Conservation (phyloP, 2,797 vertebrate genomes). For the Amniataba percoides region DNA sequence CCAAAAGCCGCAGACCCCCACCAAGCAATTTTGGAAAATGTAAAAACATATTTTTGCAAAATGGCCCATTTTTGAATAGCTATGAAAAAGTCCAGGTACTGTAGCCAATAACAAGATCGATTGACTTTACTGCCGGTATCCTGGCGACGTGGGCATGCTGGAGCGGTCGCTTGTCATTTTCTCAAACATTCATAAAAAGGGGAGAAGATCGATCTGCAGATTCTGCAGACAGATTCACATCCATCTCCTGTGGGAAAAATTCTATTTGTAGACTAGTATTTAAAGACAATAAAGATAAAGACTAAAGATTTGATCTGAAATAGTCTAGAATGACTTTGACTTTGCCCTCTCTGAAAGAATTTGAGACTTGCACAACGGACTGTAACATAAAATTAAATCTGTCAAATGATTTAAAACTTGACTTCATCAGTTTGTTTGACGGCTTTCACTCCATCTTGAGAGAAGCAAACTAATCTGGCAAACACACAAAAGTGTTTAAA, state of each 20-base stretch:
- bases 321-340: not conserved
- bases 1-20: constrained; percentile 55
- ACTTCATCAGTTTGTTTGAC: not conserved
- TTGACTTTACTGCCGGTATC: constrained; percentile 45
- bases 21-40: constrained; percentile 62
- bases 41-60: constrained; percentile 61
- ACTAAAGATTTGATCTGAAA: not conserved
- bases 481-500: not conserved
- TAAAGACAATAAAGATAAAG: not conserved
- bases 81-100: constrained; percentile 47
- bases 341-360: not conserved
- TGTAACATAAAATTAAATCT: not conserved
- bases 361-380: not conserved
- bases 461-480: not conserved
- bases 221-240: constrained; percentile 36
- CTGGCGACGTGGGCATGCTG: constrained; percentile 29
- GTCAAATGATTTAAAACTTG: not conserved
- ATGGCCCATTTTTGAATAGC: constrained; percentile 41
- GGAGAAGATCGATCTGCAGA: constrained; percentile 10
- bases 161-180: constrained; percentile 48
- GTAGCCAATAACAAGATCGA: constrained; percentile 27
- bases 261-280: not conserved
- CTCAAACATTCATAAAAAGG: constrained; percentile 33
- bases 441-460: not conserved
- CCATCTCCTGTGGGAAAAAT: not conserved